These are phyloP conservation scores for Xiphorhynchus elegans DNA, from an alignment of 2,113 vertebrate species.

Conservation along the genomic window DNA sequence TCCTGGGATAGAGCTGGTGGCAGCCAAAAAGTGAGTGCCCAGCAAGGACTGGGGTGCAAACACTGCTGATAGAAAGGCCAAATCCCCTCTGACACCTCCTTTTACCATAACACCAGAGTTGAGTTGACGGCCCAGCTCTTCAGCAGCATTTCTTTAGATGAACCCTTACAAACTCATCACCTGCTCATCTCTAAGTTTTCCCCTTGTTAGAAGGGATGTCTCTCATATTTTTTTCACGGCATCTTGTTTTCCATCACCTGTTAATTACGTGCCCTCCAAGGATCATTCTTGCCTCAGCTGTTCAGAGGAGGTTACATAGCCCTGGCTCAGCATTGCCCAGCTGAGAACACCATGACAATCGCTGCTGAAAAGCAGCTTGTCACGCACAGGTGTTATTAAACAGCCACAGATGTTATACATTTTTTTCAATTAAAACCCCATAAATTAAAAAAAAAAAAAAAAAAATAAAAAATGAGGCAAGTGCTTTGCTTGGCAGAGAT, in stretches of 20 bases:
- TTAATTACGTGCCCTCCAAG: background rate
- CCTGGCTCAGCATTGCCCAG: background rate
- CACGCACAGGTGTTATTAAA: constrained; percentile 3
- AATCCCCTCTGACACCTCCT: background rate
- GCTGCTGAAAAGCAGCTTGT: constrained; percentile 17
- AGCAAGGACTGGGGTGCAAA: background rate
- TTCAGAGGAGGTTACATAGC: background rate
- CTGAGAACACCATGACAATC: background rate
- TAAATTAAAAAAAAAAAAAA: constrained; percentile 17
- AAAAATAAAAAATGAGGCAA: background rate
- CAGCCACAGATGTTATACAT: constrained; percentile 54
- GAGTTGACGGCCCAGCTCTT: background rate
- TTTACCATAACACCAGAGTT: background rate
- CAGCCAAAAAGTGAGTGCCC: background rate
- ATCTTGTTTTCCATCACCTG: background rate
- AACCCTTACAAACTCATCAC: background rate
- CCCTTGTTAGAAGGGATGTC: background rate
- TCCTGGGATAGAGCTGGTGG: background rate
- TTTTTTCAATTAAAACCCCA: constrained; percentile 44
- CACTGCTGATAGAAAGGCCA: background rate
- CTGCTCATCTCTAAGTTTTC: background rate
- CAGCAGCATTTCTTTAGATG: background rate
- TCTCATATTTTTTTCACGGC: background rate
- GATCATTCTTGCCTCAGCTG: background rate
- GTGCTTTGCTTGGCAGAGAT: background rate